Conservation (phyloP, 2,888 invertebrate genomes). For the Seladonia tumulorum region DNA sequence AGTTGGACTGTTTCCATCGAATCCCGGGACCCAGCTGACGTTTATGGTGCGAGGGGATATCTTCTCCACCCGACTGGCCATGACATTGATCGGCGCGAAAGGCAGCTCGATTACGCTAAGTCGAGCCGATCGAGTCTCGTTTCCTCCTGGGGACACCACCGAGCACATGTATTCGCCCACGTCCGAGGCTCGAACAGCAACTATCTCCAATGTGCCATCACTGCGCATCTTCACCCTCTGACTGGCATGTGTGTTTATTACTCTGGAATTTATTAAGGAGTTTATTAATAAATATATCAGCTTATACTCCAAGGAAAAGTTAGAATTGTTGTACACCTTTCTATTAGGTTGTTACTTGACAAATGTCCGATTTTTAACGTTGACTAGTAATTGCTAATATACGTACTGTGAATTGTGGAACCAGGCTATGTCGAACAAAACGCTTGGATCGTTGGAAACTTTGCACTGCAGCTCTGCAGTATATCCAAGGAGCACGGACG, state of each 20-base stretch:
- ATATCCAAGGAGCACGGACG: slow-evolving; percentile 95
- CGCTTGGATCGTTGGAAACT: slow-evolving; percentile 95
- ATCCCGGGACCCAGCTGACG: slow-evolving; percentile 97
- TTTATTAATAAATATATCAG: neutral
- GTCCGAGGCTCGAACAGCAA: slow-evolving; percentile 95
- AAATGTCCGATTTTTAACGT: too few relatives aligned
- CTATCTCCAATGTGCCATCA: slow-evolving; percentile 95
- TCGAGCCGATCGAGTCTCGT: slow-evolving; percentile 94
- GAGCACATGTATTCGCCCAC: slow-evolving; percentile 97
- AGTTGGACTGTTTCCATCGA: slow-evolving; percentile 98
- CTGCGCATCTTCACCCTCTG: slow-evolving; percentile 90
- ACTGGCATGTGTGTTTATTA: slow-evolving; percentile 87
- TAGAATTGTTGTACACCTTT: too few relatives aligned
- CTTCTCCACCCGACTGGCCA: slow-evolving; percentile 89
- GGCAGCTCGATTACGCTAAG: slow-evolving; percentile 97
- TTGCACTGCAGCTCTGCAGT: slow-evolving; percentile 97
- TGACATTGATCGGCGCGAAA: slow-evolving; percentile 95
- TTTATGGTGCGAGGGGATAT: slow-evolving; percentile 92
- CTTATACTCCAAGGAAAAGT: too few relatives aligned
- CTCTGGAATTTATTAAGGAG: slow-evolving; percentile 77
- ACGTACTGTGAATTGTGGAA: slow-evolving; percentile 93
- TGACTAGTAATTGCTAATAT: neutral
- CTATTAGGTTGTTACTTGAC: too few relatives aligned
- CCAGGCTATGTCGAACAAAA: slow-evolving; percentile 95
- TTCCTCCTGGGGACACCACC: slow-evolving; percentile 95